phyloP scores from a whole-genome alignment of 30 jellyfish, hydroid and myxozoan genomes.

The Cassiopea andromeda region DNA sequence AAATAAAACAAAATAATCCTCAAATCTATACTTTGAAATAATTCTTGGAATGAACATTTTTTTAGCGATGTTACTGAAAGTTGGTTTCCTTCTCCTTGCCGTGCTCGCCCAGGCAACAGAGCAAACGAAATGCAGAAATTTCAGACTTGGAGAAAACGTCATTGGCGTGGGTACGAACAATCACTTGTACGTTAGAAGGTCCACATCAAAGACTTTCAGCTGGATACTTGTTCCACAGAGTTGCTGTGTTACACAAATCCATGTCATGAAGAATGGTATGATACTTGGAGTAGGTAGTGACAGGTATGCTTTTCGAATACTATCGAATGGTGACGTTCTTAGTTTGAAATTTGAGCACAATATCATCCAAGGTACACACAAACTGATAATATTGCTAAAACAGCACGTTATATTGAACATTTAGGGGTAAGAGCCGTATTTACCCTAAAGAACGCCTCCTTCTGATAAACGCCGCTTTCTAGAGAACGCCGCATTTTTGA shows the following conservation, averaged over 20 bases:
- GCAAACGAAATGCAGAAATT: neutral
- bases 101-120: neutral
- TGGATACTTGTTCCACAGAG: constrained; percentile 10
- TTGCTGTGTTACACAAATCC: constrained; percentile 49
- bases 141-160: neutral
- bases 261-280: constrained; percentile 19
- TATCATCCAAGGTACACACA: too few relatives aligned
- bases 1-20: too few relatives aligned
- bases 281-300: constrained; percentile 27
- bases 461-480: neutral
- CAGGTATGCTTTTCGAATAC: neutral
- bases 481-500: neutral
- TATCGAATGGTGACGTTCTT: too few relatives aligned
- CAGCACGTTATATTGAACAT: too few relatives aligned
- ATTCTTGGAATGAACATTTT: neutral
- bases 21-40: too few relatives aligned
- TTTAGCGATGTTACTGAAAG: neutral
- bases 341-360: too few relatives aligned
- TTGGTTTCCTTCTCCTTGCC: neutral
- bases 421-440: neutral
- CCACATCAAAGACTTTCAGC: constrained; percentile 1
- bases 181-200: constrained; percentile 9
- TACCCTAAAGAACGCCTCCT: neutral
- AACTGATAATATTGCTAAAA: too few relatives aligned
- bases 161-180: constrained; percentile 27